phyloP scores from a whole-genome alignment of 2,797 vertebrate genomes.

The Platalea minor region DNA sequence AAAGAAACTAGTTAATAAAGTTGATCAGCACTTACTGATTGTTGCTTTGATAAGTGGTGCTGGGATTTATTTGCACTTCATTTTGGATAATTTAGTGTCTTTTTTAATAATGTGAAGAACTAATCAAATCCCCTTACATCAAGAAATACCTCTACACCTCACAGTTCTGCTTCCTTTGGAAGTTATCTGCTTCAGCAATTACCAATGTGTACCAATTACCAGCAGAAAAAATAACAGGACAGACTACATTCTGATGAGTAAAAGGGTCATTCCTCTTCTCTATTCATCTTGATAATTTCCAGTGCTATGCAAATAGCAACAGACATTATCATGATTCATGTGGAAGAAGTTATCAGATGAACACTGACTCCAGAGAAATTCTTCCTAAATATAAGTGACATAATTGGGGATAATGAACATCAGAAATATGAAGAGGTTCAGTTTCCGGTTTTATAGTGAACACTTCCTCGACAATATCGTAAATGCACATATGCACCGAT shows the following conservation, averaged over 20 bases:
- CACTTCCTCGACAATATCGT: background rate
- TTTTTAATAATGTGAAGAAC: background rate
- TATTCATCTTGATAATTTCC: slow-evolving; percentile 39
- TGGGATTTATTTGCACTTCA: background rate
- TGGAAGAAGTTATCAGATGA: slow-evolving; percentile 27
- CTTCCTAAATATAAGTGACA: slow-evolving; percentile 3
- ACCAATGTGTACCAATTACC: background rate
- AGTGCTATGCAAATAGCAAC: slow-evolving; percentile 39
- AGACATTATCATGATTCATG: slow-evolving; percentile 35
- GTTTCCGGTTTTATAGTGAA: background rate
- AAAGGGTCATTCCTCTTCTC: slow-evolving; percentile 12
- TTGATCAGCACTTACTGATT: background rate
- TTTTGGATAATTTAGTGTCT: background rate
- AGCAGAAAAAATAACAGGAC: background rate
- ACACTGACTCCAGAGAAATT: slow-evolving; percentile 31
- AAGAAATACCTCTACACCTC: background rate
- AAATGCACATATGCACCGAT: background rate
- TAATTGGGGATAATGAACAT: background rate
- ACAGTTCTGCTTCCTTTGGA: slow-evolving; percentile 14
- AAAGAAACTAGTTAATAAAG: background rate
- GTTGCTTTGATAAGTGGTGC: background rate
- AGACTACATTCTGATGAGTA: slow-evolving; percentile 11
- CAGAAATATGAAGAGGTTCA: background rate
- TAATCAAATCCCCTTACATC: background rate
- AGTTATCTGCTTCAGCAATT: slow-evolving; percentile 18